Base-by-base conservation (phyloP, 2,797 vertebrate species). In the Aplochiton taeniatus region DNA sequence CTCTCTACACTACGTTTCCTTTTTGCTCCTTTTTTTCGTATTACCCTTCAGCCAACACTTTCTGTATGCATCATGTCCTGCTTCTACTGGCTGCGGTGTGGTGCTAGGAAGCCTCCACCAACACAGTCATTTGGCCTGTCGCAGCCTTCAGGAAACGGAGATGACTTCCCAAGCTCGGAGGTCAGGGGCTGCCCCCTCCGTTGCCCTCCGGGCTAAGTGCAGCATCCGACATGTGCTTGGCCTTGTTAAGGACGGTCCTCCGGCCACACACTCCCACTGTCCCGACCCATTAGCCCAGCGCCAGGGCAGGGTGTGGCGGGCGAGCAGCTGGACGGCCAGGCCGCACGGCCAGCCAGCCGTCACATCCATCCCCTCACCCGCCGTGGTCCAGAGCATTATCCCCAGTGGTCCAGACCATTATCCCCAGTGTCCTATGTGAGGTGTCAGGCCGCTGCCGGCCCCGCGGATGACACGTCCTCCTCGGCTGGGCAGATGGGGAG, bases 141-240 rank as follows among this genome's bases (percentile, higher is more conserved):
- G 17, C 42, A 12, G n/a, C 10, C 54, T 48, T 55, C 43, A 55
- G 19, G 51, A 42, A 53, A 61, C 42, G 44, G 65, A 59, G 31
- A 20, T 19, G 41, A 51, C 51, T 45, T 42, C 9, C 16, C 47
- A 8, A 11, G 20, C 17, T 3, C 41, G 4, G 11, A 53, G 43
- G 20, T 58, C 51, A 31, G 65, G 13, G 9, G 44, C 65, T 50
- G 12, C 67, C 43, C 44, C 65, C 6, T 1, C 12, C 53, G 11
- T 58, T 49, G 55, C 70, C 78, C 70, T 46, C 62, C 44, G 62
- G 69, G 63, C 64, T 71, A 69, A 70, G 55, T 13, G 54, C 12
- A 83, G 72, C 82, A 88, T 87, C 78, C 73, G 81, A 70, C 78
- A 17, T 47, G 72, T 83, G 82, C 75, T 87, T 18, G 58, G 68